Conservation (phyloP, 1,140 invertebrate species). For the Apolygus lucorum region DNA sequence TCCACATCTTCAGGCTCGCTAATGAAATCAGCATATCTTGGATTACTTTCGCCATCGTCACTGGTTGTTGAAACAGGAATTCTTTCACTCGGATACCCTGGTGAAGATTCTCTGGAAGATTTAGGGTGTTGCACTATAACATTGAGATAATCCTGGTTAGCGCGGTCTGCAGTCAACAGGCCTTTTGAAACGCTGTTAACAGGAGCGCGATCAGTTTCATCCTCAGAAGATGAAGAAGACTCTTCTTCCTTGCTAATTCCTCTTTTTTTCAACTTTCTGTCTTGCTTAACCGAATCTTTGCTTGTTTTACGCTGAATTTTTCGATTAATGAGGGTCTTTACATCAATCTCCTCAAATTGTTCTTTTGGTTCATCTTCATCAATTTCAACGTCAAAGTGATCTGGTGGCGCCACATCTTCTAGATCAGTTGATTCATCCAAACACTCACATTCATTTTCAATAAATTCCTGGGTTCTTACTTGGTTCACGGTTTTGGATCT, state of each 20-base stretch:
- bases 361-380: constrained; percentile 27
- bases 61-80: constrained; percentile 39
- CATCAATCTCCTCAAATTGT: constrained; percentile 2
- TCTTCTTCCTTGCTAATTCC: constrained; percentile 2
- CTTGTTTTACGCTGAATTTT: constrained; percentile 18
- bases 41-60: constrained; percentile 45
- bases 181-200: not conserved
- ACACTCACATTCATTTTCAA: constrained; percentile 11
- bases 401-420: constrained; percentile 35
- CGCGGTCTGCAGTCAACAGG: not conserved
- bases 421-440: constrained; percentile 29
- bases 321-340: not conserved
- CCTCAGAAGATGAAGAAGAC: constrained; percentile 24
- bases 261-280: not conserved
- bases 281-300: not conserved
- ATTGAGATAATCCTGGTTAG: constrained; percentile 39
- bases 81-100: constrained; percentile 34
- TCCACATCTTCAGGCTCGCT: constrained; percentile 58
- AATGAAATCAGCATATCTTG: constrained; percentile 58
- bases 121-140: constrained; percentile 56
- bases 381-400: constrained; percentile 34
- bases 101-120: constrained; percentile 60
- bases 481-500: not conserved
- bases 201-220: constrained; percentile 19
- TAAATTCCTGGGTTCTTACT: not conserved